A percentile compares a stretch with the other conserved stretches of the same genome.
phyloP scores from a whole-genome alignment of 2,113 vertebrate species.

The Melanostigma gelatinosum region DNA sequence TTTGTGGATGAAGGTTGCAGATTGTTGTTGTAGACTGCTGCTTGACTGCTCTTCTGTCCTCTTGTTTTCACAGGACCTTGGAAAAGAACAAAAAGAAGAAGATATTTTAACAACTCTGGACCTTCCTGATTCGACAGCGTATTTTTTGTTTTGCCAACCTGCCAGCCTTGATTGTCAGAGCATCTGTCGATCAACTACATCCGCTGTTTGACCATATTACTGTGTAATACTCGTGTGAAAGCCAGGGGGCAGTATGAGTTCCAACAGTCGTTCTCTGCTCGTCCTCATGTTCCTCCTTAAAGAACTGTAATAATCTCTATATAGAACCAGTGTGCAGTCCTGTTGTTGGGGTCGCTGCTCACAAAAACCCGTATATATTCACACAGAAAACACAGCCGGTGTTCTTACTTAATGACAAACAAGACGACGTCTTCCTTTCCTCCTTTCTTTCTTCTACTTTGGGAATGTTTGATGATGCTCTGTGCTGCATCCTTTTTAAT shows the following conservation, averaged over 20 bases:
- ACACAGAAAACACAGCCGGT: neutral
- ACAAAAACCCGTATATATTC: neutral
- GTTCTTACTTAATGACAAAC: neutral
- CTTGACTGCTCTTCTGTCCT: neutral
- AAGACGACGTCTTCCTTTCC: conserved; percentile 10
- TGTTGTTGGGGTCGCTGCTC: neutral
- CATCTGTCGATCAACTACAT: conserved; percentile 76
- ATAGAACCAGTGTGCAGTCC: neutral
- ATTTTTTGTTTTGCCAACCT: conserved; percentile 86
- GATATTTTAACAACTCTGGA: conserved; percentile 89
- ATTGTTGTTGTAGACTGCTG: neutral
- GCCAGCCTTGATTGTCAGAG: conserved; percentile 85
- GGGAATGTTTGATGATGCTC: conserved; percentile 81
- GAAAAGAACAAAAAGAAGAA: conserved; percentile 99
- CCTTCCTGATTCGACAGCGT: conserved; percentile 81
- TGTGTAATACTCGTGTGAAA: conserved; percentile 80
- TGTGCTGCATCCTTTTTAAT: conserved; percentile 84
- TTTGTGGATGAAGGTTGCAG: no score
- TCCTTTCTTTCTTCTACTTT: conserved; percentile 24
- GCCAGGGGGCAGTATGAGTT: conserved; percentile 44
- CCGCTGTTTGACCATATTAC: conserved; percentile 83
- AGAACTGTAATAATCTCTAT: conserved; percentile 30
- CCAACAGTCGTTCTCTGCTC: conserved; percentile 40
- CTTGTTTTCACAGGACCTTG: conserved; percentile 87
- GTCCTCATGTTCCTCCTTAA: conserved; percentile 31